Evolutionary conservation across 1,140 invertebrate species (phyloP).

Genomic region (Phortica variegata): DNA sequence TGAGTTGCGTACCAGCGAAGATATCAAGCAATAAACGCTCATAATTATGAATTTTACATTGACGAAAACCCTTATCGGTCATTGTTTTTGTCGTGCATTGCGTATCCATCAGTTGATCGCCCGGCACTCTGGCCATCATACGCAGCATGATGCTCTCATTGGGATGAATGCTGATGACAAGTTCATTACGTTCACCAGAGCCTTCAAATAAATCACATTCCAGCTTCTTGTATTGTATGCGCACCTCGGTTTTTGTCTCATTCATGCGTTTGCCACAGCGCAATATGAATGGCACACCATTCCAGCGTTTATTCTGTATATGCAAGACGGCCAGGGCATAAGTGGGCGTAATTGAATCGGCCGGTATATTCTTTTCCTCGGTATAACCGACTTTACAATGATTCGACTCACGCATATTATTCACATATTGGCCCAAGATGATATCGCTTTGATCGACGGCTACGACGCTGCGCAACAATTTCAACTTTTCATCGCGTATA

Average conservation of each 20-base stretch:
- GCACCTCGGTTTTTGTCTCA: constrained; percentile 32
- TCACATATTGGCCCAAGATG: constrained; percentile 31
- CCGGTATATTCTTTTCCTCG: constrained; percentile 34
- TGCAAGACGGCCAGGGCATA: constrained; percentile 27
- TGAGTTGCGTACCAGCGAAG: constrained; percentile 27
- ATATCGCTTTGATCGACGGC: constrained; percentile 26
- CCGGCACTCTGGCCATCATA: constrained; percentile 25
- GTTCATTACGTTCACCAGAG: constrained; percentile 21
- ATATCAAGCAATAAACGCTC: constrained; percentile 23
- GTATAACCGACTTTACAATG: constrained; percentile 31
- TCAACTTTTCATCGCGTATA: constrained; percentile 24
- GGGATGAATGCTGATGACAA: constrained; percentile 27
- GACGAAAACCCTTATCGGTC: constrained; percentile 8
- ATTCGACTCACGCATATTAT: constrained; percentile 28
- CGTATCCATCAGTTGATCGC: constrained; percentile 21
- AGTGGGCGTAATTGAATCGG: constrained; percentile 33
- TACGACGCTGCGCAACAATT: constrained; percentile 21
- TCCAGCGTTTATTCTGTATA: constrained; percentile 30
- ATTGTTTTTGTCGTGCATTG: constrained; percentile 23
- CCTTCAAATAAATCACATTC: constrained; percentile 13
- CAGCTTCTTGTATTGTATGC: constrained; percentile 33
- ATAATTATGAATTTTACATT: neutral
- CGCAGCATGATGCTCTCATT: constrained; percentile 36
- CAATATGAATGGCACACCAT: constrained; percentile 36
- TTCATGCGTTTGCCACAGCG: constrained; percentile 35